Evolutionary conservation across 2,888 invertebrate species (phyloP), one percentile per base, ranked within the genome.

Genomic region (Argyresthia goedartella): DNA sequence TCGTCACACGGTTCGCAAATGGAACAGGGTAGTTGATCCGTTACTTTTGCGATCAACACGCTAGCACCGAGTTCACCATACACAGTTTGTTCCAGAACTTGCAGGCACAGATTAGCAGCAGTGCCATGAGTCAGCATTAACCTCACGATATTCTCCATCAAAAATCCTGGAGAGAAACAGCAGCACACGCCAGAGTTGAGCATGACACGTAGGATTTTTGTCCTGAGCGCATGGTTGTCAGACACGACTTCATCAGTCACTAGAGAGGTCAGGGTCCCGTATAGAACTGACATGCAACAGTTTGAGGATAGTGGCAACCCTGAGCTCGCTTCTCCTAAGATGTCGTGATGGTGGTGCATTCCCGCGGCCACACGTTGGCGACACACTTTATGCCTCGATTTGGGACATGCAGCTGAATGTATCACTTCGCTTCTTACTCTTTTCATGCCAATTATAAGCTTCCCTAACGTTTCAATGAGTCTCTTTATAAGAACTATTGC

Each of bases 141-240:
- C 14, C 87, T 69, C 0, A 89, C 84, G 10, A 88, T 68, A 58
- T 79, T 82, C 52, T 85, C 76, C 66, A 89, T 73, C 0, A 90
- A 66, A 4, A 74, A 65, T 10, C 80, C 85, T 0, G 89, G 84
- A 0, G 90, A 87, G 61, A 90, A 89, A 63, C 91, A 91, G 63
- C 91, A 91, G 62, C 91, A 91, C 0, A 88, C 89, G 1, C 91
- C 91, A 52, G 88, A 87, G 47, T 75, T 73, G 8, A 88, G 76
- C 80, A 89, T 88, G 1, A 88, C 88, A 56, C 88, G 85, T 0
- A 90, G 65, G n/a, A 89, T 62, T 54, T 87, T 80, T 14, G 77
- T 70, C 42, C 87, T 71, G 1, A 90, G 63, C 11, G 76, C 68
- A 10, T 66, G 61, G 1, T 71, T 68, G 0, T 81, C 82, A 0